Conservation (phyloP, 2,888 invertebrate species). For the Lasioglossum zephyrum region DNA sequence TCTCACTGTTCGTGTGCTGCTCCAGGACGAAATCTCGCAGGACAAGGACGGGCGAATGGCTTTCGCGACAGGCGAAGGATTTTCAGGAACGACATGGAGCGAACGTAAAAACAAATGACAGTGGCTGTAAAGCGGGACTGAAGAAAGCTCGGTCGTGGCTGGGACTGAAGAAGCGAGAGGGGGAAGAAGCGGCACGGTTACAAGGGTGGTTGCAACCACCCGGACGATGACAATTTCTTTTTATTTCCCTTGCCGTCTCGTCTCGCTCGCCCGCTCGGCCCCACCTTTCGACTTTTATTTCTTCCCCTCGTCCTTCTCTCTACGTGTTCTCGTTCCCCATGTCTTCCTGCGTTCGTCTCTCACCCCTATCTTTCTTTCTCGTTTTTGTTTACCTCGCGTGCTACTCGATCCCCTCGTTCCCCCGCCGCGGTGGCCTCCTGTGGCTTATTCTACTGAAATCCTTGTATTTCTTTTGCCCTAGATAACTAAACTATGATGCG, state of each 20-base stretch:
- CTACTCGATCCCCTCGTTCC: not conserved
- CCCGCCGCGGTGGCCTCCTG: not conserved
- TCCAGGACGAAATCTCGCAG: slow-evolving; percentile 58
- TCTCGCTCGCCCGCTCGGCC: slow-evolving; percentile 47
- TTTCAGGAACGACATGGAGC: slow-evolving; percentile 68
- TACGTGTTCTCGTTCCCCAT: slow-evolving; percentile 13
- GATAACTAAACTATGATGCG: not conserved
- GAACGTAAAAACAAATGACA: slow-evolving; percentile 77
- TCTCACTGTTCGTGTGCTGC: not conserved
- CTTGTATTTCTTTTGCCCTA: not conserved
- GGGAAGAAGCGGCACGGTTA: slow-evolving; percentile 49
- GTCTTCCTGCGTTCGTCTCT: not conserved
- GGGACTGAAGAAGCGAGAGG: not conserved
- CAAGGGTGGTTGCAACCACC: slow-evolving; percentile 69
- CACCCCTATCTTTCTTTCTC: not conserved
- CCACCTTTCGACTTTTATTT: slow-evolving; percentile 55
- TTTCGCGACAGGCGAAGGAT: slow-evolving; percentile 61
- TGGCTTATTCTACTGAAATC: not conserved
- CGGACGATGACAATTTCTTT: slow-evolving; percentile 80
- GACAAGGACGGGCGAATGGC: slow-evolving; percentile 39
- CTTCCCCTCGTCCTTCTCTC: slow-evolving; percentile 33
- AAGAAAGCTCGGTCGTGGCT: slow-evolving; percentile 16
- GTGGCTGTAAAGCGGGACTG: slow-evolving; percentile 65
- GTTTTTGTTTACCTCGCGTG: not conserved
- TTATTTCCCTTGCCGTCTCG: slow-evolving; percentile 73